These are phyloP conservation scores for Hydrochoerus hydrochaeris DNA, from an alignment of 2,113 vertebrate species.

Conservation along the genomic window DNA sequence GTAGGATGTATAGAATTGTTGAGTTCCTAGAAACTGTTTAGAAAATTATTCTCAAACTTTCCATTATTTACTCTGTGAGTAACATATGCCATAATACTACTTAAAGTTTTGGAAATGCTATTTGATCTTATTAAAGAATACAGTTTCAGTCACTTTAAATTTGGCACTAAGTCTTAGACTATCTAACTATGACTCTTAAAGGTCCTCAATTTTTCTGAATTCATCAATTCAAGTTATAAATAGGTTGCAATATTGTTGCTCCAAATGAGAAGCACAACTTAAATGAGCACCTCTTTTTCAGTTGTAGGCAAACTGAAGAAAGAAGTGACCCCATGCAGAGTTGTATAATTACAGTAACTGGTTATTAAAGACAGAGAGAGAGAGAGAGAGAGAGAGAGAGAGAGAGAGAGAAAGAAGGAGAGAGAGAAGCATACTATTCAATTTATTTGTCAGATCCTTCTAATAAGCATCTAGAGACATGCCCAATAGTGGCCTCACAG, in stretches of 20 bases:
- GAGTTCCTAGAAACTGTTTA: conserved; percentile 35
- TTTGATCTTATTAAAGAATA: conserved; percentile 52
- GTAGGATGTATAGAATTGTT: neutral
- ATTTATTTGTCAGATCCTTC: conserved; percentile 61
- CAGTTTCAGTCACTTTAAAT: conserved; percentile 52
- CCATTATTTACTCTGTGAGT: conserved; percentile 30
- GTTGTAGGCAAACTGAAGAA: neutral
- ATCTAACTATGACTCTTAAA: neutral
- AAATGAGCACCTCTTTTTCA: conserved; percentile 40
- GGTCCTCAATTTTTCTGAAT: conserved; percentile 70
- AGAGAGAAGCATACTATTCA: conserved; percentile 7
- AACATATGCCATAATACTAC: conserved; percentile 32
- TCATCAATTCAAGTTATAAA: conserved; percentile 70
- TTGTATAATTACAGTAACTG: neutral
- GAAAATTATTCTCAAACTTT: conserved; percentile 56
- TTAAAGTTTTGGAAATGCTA: conserved; percentile 50
- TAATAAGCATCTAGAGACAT: conserved; percentile 69
- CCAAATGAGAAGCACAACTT: neutral
- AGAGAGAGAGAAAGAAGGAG: neutral
- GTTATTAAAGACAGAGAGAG: neutral
- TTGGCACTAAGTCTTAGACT: conserved; percentile 68
- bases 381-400: neutral
- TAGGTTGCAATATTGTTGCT: conserved; percentile 6
- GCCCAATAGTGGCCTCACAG: conserved; percentile 73
- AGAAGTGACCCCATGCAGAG: neutral